These are phyloP conservation scores for Caenorhabditis briggsae DNA, from an alignment of 1,140 invertebrate species.

Conservation along the genomic window DNA sequence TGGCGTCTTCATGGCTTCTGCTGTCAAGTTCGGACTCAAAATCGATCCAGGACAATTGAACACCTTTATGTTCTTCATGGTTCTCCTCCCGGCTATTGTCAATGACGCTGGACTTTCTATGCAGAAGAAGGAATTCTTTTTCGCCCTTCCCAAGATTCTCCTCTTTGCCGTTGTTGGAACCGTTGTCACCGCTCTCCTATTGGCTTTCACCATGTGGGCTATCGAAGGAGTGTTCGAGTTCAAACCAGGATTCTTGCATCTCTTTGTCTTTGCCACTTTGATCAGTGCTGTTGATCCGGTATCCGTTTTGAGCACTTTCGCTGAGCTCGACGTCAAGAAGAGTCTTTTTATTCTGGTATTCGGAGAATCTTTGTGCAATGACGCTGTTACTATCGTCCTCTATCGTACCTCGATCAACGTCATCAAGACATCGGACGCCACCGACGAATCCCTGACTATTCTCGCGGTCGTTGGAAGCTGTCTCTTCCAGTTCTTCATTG, in stretches of 20 bases:
- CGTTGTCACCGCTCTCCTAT: conserved; percentile 34
- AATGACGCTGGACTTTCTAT: conserved; percentile 92
- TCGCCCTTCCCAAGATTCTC: conserved; percentile 90
- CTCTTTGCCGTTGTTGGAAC: conserved; percentile 97
- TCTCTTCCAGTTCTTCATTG: conserved; percentile 1
- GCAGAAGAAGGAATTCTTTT: conserved; percentile 87
- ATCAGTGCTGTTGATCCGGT: conserved; percentile 99
- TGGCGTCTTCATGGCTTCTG: conserved; percentile 34
- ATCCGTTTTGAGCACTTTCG: conserved; percentile 96
- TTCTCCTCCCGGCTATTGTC: conserved; percentile 96
- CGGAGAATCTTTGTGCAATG: conserved; percentile 96
- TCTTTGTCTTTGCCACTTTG: conserved; percentile 91
- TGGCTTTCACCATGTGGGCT: background rate
- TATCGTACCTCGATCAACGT: conserved; percentile 48
- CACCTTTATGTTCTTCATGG: conserved; percentile 86
- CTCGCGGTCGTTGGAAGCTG: background rate
- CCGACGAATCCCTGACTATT: background rate
- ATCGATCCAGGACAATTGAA: conserved; percentile 44
- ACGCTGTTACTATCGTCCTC: conserved; percentile 94
- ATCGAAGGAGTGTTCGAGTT: background rate
- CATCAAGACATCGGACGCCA: conserved; percentile 10
- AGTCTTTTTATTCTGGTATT: conserved; percentile 95
- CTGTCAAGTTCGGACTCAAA: background rate
- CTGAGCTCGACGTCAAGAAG: conserved; percentile 96
- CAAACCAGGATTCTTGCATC: conserved; percentile 82